Evolutionary conservation across 2,113 vertebrate species (phyloP).

Genomic region (Peromyscus polionotus): DNA sequence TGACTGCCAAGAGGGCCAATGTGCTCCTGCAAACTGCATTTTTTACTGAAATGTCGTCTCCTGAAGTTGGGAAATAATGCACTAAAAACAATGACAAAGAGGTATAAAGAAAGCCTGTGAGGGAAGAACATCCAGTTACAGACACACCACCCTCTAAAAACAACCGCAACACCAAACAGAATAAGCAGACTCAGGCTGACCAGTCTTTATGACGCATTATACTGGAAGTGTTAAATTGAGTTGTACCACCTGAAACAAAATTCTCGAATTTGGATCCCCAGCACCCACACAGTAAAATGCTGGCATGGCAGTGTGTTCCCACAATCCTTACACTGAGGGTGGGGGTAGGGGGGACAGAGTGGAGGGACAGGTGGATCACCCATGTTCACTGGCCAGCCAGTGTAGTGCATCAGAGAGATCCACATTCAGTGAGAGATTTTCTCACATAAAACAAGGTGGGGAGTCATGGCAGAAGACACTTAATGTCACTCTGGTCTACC

Average conservation of each 20-base stretch:
- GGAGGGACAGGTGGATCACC: too few species aligned
- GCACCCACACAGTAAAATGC: not conserved
- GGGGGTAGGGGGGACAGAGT: too few species aligned
- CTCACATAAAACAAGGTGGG: not conserved
- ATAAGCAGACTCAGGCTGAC: not conserved
- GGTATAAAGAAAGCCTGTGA: not conserved
- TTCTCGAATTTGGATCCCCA: not conserved
- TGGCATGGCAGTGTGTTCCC: too few species aligned
- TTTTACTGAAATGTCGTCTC: not conserved
- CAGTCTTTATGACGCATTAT: rapidly evolving
- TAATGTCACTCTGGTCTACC: not conserved
- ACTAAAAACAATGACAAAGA: not conserved
- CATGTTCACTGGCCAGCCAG: too few species aligned
- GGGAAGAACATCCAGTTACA: not conserved
- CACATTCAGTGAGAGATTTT: too few species aligned
- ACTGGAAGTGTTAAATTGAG: not conserved
- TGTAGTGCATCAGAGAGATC: not conserved
- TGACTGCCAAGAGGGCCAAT: not conserved
- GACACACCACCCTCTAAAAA: not conserved
- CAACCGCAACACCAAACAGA: not conserved
- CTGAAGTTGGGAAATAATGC: not conserved
- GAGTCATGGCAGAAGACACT: not conserved
- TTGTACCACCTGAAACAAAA: not conserved
- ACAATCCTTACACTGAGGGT: not conserved
- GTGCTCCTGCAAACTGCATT: not conserved